Evolutionary conservation across 2,797 vertebrate genomes (phyloP).

Genomic region (Enteromius afrohamiltoni): DNA sequence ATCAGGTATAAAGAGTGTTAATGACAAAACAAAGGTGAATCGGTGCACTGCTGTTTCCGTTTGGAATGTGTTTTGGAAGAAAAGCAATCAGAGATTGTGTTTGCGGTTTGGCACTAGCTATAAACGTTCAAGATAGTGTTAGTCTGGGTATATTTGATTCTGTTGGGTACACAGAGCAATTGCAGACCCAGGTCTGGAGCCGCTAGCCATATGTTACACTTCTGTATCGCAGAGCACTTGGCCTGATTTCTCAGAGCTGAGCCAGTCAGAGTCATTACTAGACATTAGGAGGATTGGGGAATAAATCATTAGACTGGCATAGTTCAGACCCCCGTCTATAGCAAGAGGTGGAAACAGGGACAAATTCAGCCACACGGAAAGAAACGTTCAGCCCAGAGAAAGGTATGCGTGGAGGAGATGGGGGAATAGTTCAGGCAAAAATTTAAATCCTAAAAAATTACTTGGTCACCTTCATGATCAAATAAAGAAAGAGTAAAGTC

Average conservation of each 20-base stretch:
- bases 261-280: conserved; percentile 47
- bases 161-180: conserved; percentile 31
- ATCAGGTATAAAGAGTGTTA: background rate
- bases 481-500: background rate
- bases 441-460: background rate
- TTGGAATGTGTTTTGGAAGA: background rate
- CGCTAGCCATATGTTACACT: conserved; percentile 28
- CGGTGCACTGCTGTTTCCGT: background rate
- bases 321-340: conserved; percentile 10
- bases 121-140: conserved; percentile 27
- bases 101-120: conserved; percentile 17
- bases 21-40: conserved; percentile 5
- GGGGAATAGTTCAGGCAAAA: background rate
- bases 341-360: conserved; percentile 13
- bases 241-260: conserved; percentile 36
- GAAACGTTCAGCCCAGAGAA: background rate
- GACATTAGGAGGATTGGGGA: conserved; percentile 47
- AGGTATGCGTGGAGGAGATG: background rate
- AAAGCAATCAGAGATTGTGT: conserved; percentile 15
- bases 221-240: conserved; percentile 33
- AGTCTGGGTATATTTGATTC: conserved; percentile 33
- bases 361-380: background rate
- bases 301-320: conserved; percentile 52
- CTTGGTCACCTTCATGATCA: background rate
- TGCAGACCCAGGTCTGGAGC: conserved; percentile 22